Evolutionary conservation across 2,113 vertebrate genomes (phyloP), one percentile per base, ranked within the genome.

Genomic region (Catagonus wagneri): DNA sequence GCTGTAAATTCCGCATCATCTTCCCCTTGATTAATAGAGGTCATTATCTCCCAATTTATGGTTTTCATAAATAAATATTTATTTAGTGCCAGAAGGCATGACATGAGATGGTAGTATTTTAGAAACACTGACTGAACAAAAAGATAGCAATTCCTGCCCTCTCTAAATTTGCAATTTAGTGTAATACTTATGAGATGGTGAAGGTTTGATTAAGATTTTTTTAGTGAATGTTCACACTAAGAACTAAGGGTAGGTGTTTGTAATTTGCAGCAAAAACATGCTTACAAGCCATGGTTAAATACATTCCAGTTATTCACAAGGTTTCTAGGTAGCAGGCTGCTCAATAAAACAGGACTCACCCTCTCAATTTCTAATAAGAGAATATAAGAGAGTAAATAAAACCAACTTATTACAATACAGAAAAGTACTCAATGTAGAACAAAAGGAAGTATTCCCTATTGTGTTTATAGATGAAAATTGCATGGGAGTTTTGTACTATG

Each of bases 61-160:
- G 7, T 86, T 95, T 96, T 90, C 52, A 79, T 91, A 91, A 91
- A 65, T 98, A 60, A 94, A 29, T 89, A 93, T 95, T 89, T 95
- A 96, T 93, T 91, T 20, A 93, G 63, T 93, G 25, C 60, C 83
- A 95, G 76, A 27, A 93, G 74, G 68, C 22, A 83, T 89, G 63
- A 32, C 8, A 83, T 68, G 14, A 94, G 12, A 23, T 71, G 6
- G 6, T 91, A 25, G 2, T 32, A n/a, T 29, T 91, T 93, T 83
- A 89, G 69, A 80, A 86, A 92, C 13, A 84, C 36, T 69, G 52
- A 89, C 25, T 91, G 58, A 91, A 88, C 0, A 50, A 92, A 90
- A 68, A 85, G 72, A 85, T 0, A 58, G 36, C 27, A 19, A 39
- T 71, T 89, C 19, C n/a, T 86, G 52, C 22, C 61, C 36, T 87